Base-by-base conservation (phyloP, 37 sponge, comb jelly and placozoan genomes). In the Theonella swinhoei region DNA sequence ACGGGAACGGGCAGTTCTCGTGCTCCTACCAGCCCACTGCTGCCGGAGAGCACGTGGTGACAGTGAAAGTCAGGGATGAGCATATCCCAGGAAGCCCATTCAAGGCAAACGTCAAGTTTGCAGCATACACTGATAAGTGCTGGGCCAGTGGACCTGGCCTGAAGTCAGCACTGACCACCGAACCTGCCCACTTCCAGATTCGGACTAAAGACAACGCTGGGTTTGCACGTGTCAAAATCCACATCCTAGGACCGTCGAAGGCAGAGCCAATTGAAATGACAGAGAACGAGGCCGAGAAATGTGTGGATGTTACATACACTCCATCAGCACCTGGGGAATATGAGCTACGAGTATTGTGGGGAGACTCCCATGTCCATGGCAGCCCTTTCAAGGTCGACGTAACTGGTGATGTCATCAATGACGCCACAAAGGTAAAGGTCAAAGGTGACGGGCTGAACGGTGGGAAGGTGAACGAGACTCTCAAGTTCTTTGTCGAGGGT, bases 241-340 rank as follows among this genome's bases (percentile, higher is more conserved):
- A 95, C 70, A 79, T 95, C 26, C 71, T 91, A 1, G 95, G 95
- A 17, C 89, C 95, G 5, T 91, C 92, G 71, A 91, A 88, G 66
- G 95, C 95, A n/a, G 95, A 95, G 38, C 95, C 95, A 11, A 85
- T 95, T 14, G 84, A 85, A 35, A 91, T 95, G 91, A 71, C 64
- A 28, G 95, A 95, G 35, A 74, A 86, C 26, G 23, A 72, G 1
- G 89, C 82, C 1, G 87, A 91, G 2, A 85, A 88, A 24, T 77
- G 67, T 32, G 85, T 95, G 14, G 79, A 91, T 67, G 95, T 95
- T 35, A 71, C 84, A 1, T 95, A 95, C 71, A 86, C 88, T 37
- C 95, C 95, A 0, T 81, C 92, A 38, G 92, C 95, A 42, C 89
- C 95, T 5, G 95, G 95, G 7, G 92, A 95, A 39, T 95, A 95